Evolutionary conservation across 2,888 invertebrate species (phyloP).

Genomic region (Metellina segmentata): DNA sequence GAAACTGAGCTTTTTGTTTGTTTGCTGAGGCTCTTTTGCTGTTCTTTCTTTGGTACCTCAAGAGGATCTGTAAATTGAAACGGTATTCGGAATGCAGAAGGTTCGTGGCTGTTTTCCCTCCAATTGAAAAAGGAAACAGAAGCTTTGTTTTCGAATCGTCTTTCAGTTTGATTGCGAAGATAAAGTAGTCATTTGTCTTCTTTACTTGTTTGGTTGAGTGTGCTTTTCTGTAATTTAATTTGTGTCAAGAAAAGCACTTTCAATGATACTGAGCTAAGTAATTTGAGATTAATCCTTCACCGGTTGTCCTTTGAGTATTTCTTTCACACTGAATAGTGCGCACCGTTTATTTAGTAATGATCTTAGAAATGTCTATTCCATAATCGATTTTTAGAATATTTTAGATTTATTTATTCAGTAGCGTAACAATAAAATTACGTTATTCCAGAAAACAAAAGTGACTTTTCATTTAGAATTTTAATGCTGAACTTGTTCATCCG

Average conservation of each 20-base stretch:
- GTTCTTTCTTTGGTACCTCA: not conserved
- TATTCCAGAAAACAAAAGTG: too few relatives aligned
- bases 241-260: not conserved
- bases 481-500: too few relatives aligned
- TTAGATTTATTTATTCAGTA: too few relatives aligned
- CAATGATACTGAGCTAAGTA: too few relatives aligned
- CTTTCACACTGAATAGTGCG: too few relatives aligned
- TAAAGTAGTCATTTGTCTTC: not conserved
- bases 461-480: too few relatives aligned
- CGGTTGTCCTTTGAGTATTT: too few relatives aligned
- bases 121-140: not conserved
- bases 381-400: too few relatives aligned
- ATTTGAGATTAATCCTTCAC: too few relatives aligned
- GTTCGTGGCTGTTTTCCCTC: not conserved
- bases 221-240: not conserved
- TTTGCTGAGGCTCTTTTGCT: not conserved
- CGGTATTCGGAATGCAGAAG: not conserved
- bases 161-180: not conserved
- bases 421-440: too few relatives aligned
- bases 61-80: slow-evolving; percentile 1
- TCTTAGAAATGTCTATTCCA: too few relatives aligned
- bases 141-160: not conserved
- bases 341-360: too few relatives aligned
- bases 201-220: not conserved
- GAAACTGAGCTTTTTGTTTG: not conserved